phyloP scores from a whole-genome alignment of 2,888 invertebrate genomes.

The Choreutis nemorana region DNA sequence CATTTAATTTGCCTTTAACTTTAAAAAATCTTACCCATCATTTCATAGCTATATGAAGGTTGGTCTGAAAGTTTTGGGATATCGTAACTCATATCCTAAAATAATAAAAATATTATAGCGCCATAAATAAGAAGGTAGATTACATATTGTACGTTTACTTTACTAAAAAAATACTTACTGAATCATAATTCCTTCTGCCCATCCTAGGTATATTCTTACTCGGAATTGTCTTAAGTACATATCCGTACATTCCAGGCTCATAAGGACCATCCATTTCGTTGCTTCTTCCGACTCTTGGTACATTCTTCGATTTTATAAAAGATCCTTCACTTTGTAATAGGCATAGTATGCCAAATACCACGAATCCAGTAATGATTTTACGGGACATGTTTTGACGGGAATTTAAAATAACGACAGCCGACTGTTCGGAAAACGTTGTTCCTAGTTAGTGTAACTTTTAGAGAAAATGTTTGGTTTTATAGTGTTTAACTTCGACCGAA shows the following conservation, averaged over 20 bases:
- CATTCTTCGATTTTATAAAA: conserved; percentile 53
- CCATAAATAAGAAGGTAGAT: too few species aligned
- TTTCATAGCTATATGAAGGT: too few species aligned
- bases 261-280: conserved; percentile 42
- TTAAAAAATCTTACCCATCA: too few species aligned
- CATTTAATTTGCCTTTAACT: too few species aligned
- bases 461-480: conserved; percentile 23
- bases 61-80: too few species aligned
- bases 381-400: conserved; percentile 15
- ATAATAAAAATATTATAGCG: too few species aligned
- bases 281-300: conserved; percentile 52
- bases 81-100: too few species aligned
- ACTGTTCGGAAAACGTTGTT: conserved; percentile 6
- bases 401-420: too few species aligned
- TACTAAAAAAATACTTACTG: conserved; percentile 32
- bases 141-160: conserved; percentile 5
- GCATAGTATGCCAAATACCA: conserved; percentile 33
- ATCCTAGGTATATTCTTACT: conserved; percentile 55
- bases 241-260: conserved; percentile 44
- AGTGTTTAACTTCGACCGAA: conserved; percentile 25
- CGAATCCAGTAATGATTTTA: too few species aligned
- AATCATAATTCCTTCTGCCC: conserved; percentile 54
- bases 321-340: conserved; percentile 32
- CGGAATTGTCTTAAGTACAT: conserved; percentile 48
- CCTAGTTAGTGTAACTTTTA: too few species aligned